phyloP scores from a whole-genome alignment of 1,140 invertebrate species.

The Brachionus sp. region DNA sequence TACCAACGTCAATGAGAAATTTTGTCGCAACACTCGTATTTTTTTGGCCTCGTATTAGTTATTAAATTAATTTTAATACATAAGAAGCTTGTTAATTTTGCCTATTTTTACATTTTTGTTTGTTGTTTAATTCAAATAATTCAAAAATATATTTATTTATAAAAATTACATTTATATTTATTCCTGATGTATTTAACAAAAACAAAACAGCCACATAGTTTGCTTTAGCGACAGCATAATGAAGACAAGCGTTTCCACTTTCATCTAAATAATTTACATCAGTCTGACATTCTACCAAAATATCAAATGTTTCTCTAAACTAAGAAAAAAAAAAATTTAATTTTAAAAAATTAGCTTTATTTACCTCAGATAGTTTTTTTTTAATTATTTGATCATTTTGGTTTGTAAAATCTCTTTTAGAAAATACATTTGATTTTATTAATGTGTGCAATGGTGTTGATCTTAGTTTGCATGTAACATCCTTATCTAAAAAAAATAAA shows the following conservation, averaged over 20 bases:
- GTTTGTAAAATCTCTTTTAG: neutral
- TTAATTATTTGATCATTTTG: neutral
- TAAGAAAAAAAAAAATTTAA: slow-evolving; percentile 2
- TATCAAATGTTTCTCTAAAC: slow-evolving; percentile 23
- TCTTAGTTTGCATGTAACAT: neutral
- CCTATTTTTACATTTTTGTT: too few species aligned
- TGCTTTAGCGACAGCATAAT: slow-evolving; percentile 4
- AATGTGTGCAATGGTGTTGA: slow-evolving; percentile 9
- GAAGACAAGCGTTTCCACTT: neutral
- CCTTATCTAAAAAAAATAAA: neutral
- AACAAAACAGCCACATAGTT: neutral
- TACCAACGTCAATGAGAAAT: too few species aligned
- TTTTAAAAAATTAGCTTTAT: neutral
- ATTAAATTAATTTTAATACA: too few species aligned
- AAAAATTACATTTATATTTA: slow-evolving; percentile 38
- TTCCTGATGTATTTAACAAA: neutral
- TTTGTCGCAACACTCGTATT: too few species aligned
- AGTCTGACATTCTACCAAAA: neutral
- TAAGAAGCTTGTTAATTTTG: too few species aligned
- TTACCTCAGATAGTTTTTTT: neutral
- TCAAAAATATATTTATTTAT: too few species aligned
- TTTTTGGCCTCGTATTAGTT: too few species aligned
- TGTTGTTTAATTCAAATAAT: too few species aligned
- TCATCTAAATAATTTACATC: slow-evolving; percentile 22
- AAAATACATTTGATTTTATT: slow-evolving; percentile 22